These are phyloP conservation scores for Poecile montanus DNA, from an alignment of 2,797 vertebrate genomes.

Conservation along the genomic window DNA sequence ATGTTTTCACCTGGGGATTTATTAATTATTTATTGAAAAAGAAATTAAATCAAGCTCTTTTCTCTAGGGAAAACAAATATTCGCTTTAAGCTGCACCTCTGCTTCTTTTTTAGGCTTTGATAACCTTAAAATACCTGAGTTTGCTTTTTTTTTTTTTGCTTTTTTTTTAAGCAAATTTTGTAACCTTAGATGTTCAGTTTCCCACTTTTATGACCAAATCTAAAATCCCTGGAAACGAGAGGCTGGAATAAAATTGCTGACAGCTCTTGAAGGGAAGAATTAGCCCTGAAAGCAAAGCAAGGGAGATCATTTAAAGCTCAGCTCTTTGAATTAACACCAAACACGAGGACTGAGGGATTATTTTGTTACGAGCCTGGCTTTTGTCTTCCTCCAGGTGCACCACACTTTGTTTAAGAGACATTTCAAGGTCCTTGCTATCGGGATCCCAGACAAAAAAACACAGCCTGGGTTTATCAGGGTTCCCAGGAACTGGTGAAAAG, in stretches of 20 bases:
- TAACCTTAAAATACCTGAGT: neutral
- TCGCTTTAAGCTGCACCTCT: neutral
- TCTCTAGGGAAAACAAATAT: neutral
- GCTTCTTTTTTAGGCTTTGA: neutral
- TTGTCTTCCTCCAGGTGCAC: conserved; percentile 57
- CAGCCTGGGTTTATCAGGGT: conserved; percentile 58
- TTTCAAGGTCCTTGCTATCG: conserved; percentile 51
- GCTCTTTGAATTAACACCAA: neutral
- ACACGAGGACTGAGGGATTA: neutral
- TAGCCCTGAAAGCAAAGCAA: neutral
- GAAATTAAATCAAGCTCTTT: neutral
- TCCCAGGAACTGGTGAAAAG: neutral
- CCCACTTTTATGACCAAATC: conserved; percentile 21
- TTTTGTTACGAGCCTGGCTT: conserved; percentile 13
- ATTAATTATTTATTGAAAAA: neutral
- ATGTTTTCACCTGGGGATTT: neutral
- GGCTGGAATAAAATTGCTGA: conserved; percentile 34
- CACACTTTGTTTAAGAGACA: conserved; percentile 30
- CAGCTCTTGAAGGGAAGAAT: conserved; percentile 26
- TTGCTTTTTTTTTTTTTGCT: neutral
- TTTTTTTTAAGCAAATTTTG: neutral
- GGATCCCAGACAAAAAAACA: conserved; percentile 44
- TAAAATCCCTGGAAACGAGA: conserved; percentile 42
- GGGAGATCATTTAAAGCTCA: conserved; percentile 13
- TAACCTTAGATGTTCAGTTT: conserved; percentile 16